Evolutionary conservation across 2,888 invertebrate species (phyloP), one percentile per base, ranked within the genome.

Genomic region (Tubulanus polymorphus): DNA sequence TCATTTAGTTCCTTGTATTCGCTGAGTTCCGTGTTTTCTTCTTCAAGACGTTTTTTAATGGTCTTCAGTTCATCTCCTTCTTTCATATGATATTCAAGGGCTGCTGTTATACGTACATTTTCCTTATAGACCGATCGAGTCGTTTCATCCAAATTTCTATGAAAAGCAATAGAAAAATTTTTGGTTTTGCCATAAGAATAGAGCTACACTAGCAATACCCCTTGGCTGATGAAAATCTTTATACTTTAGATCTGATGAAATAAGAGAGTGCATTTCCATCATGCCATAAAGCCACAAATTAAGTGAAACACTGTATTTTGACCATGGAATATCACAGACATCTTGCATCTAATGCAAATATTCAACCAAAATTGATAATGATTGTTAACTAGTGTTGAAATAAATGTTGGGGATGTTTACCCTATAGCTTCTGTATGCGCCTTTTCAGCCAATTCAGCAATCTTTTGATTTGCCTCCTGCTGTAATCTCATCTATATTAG

Each of bases 111-210:
- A 3, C 76, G 63, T 20, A 76, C 73, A 63, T 79, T 79, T 59
- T 79, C 79, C 56, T 76, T 76, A 62, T 78, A 79, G 12, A 79
- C 77, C 18, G 73, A 72, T 51, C 74, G 68, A n/a, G 77, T 79
- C n/a, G 78, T 75, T 53, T 78, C 78, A 60, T 78, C 75, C 23
- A 79, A 60, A 57, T 78, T 78, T 25, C 71, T 71, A 28, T 1
- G 61, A 55, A n/a, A 15, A 15, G 48, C 10, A n/a, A n/a, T n/a
- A n/a, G n/a, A n/a, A n/a, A n/a, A n/a, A n/a, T n/a, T n/a, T n/a
- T n/a, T n/a, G n/a, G n/a, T n/a, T n/a, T n/a, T n/a, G n/a, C n/a
- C n/a, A n/a, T n/a, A n/a, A n/a, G n/a, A n/a, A n/a, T n/a, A n/a
- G n/a, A n/a, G n/a, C n/a, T n/a, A n/a, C n/a, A n/a, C n/a, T n/a